These are phyloP conservation scores for Clinocottus analis DNA, from an alignment of 2,113 vertebrate genomes.

Conservation along the genomic window DNA sequence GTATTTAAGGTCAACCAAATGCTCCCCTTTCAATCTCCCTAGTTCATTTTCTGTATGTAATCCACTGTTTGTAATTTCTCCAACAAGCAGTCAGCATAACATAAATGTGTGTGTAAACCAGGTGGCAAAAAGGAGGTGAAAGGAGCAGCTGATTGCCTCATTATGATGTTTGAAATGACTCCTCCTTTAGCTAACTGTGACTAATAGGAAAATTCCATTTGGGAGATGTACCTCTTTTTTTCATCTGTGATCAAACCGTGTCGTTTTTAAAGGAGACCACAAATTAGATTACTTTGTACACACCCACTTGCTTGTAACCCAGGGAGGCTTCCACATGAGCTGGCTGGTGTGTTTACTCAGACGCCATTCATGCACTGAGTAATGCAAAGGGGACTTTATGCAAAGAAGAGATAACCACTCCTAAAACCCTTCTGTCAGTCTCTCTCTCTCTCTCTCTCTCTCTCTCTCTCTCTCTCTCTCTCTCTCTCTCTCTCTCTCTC, in stretches of 20 bases:
- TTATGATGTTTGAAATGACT: constrained; percentile 59
- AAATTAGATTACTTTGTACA: constrained; percentile 74
- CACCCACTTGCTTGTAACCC: constrained; percentile 73
- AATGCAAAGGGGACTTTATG: constrained; percentile 78
- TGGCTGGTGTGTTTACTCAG: constrained; percentile 70
- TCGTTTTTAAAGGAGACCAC: constrained; percentile 68
- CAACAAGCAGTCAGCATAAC: constrained; percentile 15
- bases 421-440: constrained; percentile 73
- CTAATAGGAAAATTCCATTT: constrained; percentile 62
- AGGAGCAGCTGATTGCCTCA: constrained; percentile 42
- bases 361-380: constrained; percentile 65
- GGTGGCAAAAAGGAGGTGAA: constrained; percentile 24
- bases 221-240: constrained; percentile 55
- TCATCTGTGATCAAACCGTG: constrained; percentile 64
- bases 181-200: constrained; percentile 51
- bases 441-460: constrained; percentile 34
- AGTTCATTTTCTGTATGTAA: not conserved
- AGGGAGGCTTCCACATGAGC: constrained; percentile 64
- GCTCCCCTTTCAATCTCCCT: not conserved
- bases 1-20: not conserved
- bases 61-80: constrained; percentile 22
- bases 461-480: constrained; percentile 1
- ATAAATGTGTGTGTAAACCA: constrained; percentile 34
- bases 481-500: constrained; percentile 13
- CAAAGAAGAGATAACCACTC: constrained; percentile 77